phyloP scores from a whole-genome alignment of 2,797 vertebrate genomes.

The Poecilia picta region DNA sequence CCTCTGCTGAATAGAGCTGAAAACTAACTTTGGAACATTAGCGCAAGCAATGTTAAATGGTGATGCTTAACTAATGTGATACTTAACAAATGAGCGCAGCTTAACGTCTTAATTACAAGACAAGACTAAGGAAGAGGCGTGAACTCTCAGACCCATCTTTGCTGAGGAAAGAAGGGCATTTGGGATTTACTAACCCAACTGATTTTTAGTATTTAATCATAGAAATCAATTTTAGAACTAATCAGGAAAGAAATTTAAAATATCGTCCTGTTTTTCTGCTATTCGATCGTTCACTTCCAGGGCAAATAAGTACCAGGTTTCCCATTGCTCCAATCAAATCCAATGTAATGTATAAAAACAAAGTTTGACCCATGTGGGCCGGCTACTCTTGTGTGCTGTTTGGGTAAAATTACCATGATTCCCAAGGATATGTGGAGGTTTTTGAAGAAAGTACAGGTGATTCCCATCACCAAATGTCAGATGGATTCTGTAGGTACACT shows the following conservation, averaged over 20 bases:
- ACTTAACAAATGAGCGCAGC: not conserved
- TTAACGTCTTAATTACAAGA: not conserved
- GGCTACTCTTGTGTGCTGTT: not conserved
- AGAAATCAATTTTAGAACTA: not conserved
- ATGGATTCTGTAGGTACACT: not conserved
- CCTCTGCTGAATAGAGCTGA: not conserved
- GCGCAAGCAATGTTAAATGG: not conserved
- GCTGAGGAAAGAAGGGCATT: not conserved
- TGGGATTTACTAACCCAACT: not conserved
- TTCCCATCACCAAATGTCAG: not conserved
- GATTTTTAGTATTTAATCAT: not conserved
- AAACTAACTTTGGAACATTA: not conserved
- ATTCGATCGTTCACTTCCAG: not conserved
- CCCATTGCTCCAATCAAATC: constrained; percentile 1
- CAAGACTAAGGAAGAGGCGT: not conserved
- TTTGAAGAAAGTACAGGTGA: not conserved
- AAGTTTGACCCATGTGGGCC: not conserved
- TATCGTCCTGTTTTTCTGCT: not conserved
- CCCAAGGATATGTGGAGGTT: not conserved
- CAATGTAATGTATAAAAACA: not conserved
- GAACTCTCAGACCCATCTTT: not conserved
- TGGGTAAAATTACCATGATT: constrained; percentile 6
- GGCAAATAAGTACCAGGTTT: not conserved
- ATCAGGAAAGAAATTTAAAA: not conserved
- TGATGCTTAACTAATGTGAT: not conserved